Conservation (phyloP, 2,797 vertebrate genomes). For the Echiichthys vipera region DNA sequence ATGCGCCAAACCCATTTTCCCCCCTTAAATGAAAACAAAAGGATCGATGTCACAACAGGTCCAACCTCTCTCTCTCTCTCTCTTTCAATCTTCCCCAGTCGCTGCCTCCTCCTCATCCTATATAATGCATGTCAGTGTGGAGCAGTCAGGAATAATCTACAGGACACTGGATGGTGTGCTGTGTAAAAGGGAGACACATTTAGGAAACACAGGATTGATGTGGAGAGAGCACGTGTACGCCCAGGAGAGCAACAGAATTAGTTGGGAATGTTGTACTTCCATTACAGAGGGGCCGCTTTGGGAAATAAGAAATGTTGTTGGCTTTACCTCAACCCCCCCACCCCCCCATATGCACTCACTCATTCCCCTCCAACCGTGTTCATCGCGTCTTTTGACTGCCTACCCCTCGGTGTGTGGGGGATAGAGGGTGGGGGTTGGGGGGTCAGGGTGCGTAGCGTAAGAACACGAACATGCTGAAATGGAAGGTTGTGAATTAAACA, state of each 20-base stretch:
- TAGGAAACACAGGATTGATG: constrained; percentile 27
- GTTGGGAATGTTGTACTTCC: constrained; percentile 73
- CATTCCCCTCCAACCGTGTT: constrained; percentile 47
- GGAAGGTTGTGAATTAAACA: constrained; percentile 84
- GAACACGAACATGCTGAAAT: constrained; percentile 77
- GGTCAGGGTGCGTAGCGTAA: constrained; percentile 64
- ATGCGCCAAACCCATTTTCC: constrained; percentile 22
- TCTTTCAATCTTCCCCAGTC: not conserved
- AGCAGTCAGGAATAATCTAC: constrained; percentile 41
- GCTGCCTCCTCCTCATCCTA: constrained; percentile 7
- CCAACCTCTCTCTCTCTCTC: not conserved
- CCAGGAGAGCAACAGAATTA: constrained; percentile 65
- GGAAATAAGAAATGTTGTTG: constrained; percentile 69
- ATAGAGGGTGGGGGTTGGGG: constrained; percentile 42
- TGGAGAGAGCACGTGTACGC: constrained; percentile 39
- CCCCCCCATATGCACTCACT: constrained; percentile 29
- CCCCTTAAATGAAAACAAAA: constrained; percentile 39
- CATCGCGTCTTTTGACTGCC: constrained; percentile 50
- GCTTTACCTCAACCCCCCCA: constrained; percentile 40
- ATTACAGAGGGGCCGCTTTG: constrained; percentile 61
- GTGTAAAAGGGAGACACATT: constrained; percentile 42
- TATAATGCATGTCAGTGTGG: constrained; percentile 30
- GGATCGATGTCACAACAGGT: constrained; percentile 28
- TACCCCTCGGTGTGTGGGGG: constrained; percentile 37
- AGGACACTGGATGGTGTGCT: constrained; percentile 32